Conservation (phyloP, 2,797 vertebrate species). For the Prunella strophiata region DNA sequence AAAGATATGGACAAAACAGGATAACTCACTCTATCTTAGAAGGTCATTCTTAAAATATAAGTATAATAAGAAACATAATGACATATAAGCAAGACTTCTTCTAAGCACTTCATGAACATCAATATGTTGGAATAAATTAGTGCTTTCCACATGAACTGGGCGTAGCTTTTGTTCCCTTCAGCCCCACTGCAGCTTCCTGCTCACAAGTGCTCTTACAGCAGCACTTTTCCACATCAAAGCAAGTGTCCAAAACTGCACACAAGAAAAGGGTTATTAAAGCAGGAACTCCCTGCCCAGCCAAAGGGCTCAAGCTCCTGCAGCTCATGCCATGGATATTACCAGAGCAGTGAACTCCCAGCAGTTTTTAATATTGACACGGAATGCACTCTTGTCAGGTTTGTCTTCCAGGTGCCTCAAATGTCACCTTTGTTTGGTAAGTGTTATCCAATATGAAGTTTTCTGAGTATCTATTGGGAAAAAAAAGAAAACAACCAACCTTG, state of each 20-base stretch:
- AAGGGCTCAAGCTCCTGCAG: neutral
- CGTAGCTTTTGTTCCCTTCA: neutral
- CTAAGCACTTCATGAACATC: neutral
- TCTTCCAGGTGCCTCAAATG: constrained; percentile 33
- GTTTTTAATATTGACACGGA: neutral
- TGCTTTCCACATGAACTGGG: neutral
- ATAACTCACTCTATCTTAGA: neutral
- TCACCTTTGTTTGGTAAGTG: constrained; percentile 23
- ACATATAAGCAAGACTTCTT: neutral
- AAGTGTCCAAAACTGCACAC: neutral
- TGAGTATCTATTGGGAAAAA: neutral
- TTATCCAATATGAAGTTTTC: constrained; percentile 14
- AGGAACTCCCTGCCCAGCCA: neutral
- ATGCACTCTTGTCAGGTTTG: constrained; percentile 6
- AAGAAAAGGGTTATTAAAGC: neutral
- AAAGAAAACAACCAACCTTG: neutral
- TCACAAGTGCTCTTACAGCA: accelerated
- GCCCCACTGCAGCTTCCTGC: neutral
- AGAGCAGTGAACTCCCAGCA: neutral
- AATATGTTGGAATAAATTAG: neutral
- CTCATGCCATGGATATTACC: neutral
- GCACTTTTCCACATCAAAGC: neutral
- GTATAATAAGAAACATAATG: neutral
- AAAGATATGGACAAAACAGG: neutral
- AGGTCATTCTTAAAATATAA: neutral